phyloP scores from a whole-genome alignment of 2,113 vertebrate species.

The Hippocampus comes region DNA sequence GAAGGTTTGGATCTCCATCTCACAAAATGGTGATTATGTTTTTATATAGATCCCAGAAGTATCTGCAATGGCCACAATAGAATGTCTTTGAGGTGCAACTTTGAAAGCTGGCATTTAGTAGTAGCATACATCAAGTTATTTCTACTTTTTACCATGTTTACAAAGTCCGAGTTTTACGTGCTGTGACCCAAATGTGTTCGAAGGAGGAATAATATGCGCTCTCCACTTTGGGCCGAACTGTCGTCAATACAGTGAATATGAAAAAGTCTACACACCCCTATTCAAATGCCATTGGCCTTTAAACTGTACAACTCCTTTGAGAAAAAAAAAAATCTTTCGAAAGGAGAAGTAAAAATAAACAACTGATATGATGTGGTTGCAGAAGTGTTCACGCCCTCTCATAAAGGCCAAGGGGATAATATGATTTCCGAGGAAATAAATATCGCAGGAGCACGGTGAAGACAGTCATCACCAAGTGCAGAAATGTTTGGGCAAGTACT shows the following conservation, averaged over 20 bases:
- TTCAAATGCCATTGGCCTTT: neutral
- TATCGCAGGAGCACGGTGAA: too few relatives aligned
- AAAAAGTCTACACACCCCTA: neutral
- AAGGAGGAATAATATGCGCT: neutral
- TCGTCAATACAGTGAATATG: constrained; percentile 5
- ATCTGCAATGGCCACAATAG: neutral
- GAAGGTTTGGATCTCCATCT: constrained; percentile 22
- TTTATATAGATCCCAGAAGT: neutral
- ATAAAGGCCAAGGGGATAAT: too few relatives aligned
- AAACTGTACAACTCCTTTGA: neutral
- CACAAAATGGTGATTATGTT: constrained; percentile 12
- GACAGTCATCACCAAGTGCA: too few relatives aligned
- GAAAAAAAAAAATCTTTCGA: neutral
- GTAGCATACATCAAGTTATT: neutral
- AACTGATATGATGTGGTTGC: too few relatives aligned
- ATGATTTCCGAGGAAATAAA: too few relatives aligned
- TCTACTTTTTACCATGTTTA: constrained; percentile 4
- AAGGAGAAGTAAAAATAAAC: neutral
- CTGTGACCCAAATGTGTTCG: neutral
- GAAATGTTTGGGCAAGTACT: too few relatives aligned
- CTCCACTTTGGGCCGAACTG: neutral
- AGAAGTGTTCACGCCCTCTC: too few relatives aligned
- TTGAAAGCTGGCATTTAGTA: constrained; percentile 10
- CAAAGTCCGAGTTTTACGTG: constrained; percentile 8
- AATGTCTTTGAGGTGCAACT: constrained; percentile 4